Evolutionary conservation across 2,888 invertebrate species (phyloP).

Genomic region (Napeogenes sylphis): DNA sequence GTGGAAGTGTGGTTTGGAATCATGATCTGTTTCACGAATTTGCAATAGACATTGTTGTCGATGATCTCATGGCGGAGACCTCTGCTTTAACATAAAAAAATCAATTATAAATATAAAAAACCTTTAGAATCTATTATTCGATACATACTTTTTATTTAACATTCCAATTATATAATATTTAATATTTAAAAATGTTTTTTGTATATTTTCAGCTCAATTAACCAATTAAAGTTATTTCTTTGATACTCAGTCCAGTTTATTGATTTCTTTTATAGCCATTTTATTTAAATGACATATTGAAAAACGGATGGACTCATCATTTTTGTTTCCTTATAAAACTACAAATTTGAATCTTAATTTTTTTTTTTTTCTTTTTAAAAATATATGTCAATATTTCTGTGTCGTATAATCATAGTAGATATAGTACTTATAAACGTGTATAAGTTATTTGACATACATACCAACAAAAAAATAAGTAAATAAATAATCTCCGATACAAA

Average conservation of each 20-base stretch:
- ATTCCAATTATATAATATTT: conserved; percentile 10
- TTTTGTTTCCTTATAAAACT: no score
- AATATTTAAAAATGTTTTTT: conserved; percentile 19
- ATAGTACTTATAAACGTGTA: no score
- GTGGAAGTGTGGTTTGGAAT: conserved; percentile 10
- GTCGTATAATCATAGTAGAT: no score
- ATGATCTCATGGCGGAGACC: conserved; percentile 23
- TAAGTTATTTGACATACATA: no score
- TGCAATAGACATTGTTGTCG: conserved; percentile 14
- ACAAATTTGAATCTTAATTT: no score
- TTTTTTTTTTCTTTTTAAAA: no score
- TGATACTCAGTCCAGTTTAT: conserved; percentile 9
- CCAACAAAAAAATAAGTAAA: no score
- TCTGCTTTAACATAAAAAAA: conserved; percentile 11
- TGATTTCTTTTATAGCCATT: neutral
- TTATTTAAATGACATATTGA: neutral
- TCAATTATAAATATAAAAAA: conserved; percentile 3
- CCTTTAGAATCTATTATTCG: neutral
- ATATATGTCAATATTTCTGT: no score
- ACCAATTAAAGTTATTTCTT: conserved; percentile 18
- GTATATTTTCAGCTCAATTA: conserved; percentile 18
- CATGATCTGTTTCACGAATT: conserved; percentile 21
- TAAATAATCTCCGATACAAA: no score
- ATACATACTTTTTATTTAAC: neutral
- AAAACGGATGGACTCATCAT: no score